phyloP scores from a whole-genome alignment of 2,113 vertebrate species.

The Plecotus auritus region DNA sequence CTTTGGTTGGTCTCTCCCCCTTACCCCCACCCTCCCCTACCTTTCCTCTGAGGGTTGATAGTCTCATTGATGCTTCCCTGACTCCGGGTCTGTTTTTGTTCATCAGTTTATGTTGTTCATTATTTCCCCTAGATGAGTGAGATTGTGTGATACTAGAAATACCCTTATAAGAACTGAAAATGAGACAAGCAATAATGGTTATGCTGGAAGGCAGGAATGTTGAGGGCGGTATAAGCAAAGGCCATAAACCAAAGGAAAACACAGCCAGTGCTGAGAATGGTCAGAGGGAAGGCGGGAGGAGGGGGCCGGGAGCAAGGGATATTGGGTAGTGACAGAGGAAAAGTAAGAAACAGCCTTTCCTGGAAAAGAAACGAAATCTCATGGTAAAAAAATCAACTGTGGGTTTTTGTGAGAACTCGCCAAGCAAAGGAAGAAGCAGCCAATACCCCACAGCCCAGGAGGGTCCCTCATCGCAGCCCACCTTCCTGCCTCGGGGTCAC shows the following conservation, averaged over 20 bases:
- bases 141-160: too few relatives aligned
- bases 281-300: background rate
- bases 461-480: too few relatives aligned
- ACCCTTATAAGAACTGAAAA: too few relatives aligned
- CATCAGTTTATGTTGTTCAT: too few relatives aligned
- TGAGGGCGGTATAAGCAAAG: slow-evolving; percentile 14
- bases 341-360: background rate
- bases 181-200: too few relatives aligned
- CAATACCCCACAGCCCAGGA: rapidly evolving
- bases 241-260: slow-evolving; percentile 45
- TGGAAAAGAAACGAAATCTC: background rate
- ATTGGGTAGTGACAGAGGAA: background rate
- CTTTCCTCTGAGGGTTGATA: too few relatives aligned
- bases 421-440: background rate
- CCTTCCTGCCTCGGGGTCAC: background rate
- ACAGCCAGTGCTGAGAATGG: background rate
- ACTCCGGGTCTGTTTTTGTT: too few relatives aligned
- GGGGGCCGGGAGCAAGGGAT: background rate
- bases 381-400: background rate
- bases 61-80: too few relatives aligned
- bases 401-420: background rate
- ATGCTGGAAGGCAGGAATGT: too few relatives aligned
- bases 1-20: too few relatives aligned
- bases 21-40: too few relatives aligned
- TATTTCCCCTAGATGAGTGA: too few relatives aligned